Evolutionary conservation across 2,113 vertebrate species (phyloP), one percentile per base, ranked within the genome.

Genomic region (Hiodon alosoides): DNA sequence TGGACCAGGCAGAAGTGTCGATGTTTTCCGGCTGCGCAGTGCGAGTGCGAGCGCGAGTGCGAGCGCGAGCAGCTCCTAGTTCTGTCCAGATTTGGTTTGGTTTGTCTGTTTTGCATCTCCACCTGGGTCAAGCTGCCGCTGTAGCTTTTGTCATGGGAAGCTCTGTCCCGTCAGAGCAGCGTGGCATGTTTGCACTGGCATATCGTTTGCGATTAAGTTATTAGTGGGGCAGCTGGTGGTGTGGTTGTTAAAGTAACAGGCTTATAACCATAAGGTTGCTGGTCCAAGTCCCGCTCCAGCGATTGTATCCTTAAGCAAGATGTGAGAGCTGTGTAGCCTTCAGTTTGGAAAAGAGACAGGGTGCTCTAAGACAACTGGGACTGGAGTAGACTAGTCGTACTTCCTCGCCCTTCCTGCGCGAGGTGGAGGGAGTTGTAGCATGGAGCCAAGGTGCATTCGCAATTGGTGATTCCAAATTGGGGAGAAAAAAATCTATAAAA

Each of bases 21-120:
- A 48, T 46, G 46, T 10, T 75, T 76, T 31, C 31, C 59, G 59
- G 4, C 3, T 60, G 9, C 59, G 10, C 5, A 57, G n/a, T 13
- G 4, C 5, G 61, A 69, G 62, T 72, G 78, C 60, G 62, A 67
- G 51, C 5, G 52, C 54, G 46, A 57, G 31, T 59, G 73, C 48
- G 53, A n/a, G 50, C 59, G 54, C 58, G 57, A 16, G 7, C 31
- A 6, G 17, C 16, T 4, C 17, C 16, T 65, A 5, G 5, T 17
- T 31, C 6, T 8, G 7, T 9, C 17, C 64, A 4, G 3, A 9
- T 47, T 64, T 66, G 46, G 13, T 66, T 48, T 66, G 64, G 64
- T 46, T 7, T 46, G 62, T 8, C 17, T 65, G 62, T 9, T 3
- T 66, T 66, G 64, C 64, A 11, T 66, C 46, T 4, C 46, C 9